Conservation (phyloP, 2,888 invertebrate genomes). For the Archips crataeganus region DNA sequence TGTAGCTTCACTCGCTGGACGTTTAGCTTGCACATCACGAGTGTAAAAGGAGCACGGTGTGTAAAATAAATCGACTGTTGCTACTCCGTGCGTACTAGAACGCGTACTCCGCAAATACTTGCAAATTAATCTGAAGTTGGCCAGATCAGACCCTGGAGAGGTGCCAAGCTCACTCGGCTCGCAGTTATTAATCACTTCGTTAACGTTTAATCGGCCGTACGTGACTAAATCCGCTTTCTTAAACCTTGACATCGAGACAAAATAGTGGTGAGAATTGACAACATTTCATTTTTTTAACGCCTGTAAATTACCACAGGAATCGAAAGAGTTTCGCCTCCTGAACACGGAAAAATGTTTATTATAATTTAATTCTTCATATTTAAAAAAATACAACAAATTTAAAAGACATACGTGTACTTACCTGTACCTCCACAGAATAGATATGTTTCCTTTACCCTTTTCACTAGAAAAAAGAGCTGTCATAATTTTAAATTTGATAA, state of each 20-base stretch:
- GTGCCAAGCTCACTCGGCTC: slow-evolving; percentile 45
- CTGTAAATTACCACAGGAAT: too few species aligned
- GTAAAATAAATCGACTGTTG: neutral
- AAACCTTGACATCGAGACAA: slow-evolving; percentile 10
- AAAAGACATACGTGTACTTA: too few species aligned
- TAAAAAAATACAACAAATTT: too few species aligned
- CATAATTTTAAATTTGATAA: too few species aligned
- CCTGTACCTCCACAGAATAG: too few species aligned
- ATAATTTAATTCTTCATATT: too few species aligned
- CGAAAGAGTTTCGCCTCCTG: too few species aligned
- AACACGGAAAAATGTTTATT: too few species aligned
- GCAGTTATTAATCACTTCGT: slow-evolving; percentile 26
- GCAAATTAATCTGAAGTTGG: slow-evolving; percentile 51
- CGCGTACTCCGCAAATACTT: slow-evolving; percentile 44
- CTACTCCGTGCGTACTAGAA: slow-evolving; percentile 1
- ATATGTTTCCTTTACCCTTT: too few species aligned
- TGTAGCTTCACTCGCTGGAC: neutral
- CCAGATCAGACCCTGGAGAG: slow-evolving; percentile 48
- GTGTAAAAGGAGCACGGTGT: neutral
- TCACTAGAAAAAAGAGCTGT: too few species aligned
- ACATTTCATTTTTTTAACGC: too few species aligned
- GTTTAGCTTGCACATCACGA: neutral
- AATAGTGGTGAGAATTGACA: neutral
- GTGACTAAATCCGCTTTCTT: slow-evolving; percentile 23
- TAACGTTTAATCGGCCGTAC: slow-evolving; percentile 31